These are phyloP conservation scores for Petromus typicus DNA, from an alignment of 2,113 vertebrate species.

Conservation along the genomic window DNA sequence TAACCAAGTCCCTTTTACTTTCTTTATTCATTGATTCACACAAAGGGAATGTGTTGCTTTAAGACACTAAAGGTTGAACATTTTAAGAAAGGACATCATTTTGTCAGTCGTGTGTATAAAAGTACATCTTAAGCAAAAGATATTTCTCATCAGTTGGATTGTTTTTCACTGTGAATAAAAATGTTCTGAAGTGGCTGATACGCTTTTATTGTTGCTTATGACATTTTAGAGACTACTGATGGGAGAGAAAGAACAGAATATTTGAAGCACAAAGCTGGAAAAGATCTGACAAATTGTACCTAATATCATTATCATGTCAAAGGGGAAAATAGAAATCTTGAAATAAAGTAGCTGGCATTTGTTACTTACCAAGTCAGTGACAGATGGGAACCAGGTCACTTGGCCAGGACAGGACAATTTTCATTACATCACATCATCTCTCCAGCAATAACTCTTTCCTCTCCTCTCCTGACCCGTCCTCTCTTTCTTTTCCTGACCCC, in stretches of 20 bases:
- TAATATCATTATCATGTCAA: background rate
- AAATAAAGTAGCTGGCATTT: background rate
- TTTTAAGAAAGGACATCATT: background rate
- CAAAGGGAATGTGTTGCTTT: constrained; percentile 38
- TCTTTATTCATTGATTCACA: background rate
- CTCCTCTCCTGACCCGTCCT: accelerated
- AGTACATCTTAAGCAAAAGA: constrained; percentile 54
- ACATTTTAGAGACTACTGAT: constrained; percentile 15
- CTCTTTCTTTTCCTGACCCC: too few species aligned
- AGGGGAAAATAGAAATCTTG: background rate
- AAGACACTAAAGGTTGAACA: background rate
- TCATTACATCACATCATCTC: background rate
- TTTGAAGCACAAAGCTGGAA: background rate
- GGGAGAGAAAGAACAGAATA: background rate
- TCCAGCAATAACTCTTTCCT: background rate
- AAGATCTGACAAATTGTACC: constrained; percentile 22
- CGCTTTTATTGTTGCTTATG: constrained; percentile 40
- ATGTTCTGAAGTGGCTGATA: constrained; percentile 47
- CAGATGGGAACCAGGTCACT: background rate
- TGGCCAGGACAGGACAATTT: background rate
- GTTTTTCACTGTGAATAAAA: constrained; percentile 58
- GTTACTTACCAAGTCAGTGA: background rate
- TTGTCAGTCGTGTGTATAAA: background rate
- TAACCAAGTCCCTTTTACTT: background rate
- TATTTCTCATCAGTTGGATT: constrained; percentile 29